These are phyloP conservation scores for Stegodyphus mimosarum DNA, from an alignment of 1,140 invertebrate species.

Conservation along the genomic window DNA sequence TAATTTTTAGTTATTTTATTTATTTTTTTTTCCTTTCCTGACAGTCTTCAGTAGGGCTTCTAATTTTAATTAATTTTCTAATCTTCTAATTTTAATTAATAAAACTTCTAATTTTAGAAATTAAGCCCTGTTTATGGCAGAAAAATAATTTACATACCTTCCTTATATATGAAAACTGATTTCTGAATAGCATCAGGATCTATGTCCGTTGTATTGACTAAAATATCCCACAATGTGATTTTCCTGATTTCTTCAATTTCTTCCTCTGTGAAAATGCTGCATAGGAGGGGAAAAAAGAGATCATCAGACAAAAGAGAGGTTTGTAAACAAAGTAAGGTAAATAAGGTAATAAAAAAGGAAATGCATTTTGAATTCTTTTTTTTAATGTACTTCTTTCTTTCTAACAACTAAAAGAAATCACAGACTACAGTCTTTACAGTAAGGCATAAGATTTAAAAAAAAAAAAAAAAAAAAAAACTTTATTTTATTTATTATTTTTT, in stretches of 20 bases:
- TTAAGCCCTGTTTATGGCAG: too few relatives aligned
- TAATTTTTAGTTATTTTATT: too few relatives aligned
- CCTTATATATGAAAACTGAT: conserved; percentile 78
- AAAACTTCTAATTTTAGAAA: too few relatives aligned
- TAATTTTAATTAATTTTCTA: too few relatives aligned
- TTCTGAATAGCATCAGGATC: conserved; percentile 79
- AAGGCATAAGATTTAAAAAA: too few relatives aligned
- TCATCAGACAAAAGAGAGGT: background rate
- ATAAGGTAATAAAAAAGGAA: background rate
- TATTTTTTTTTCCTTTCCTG: too few relatives aligned
- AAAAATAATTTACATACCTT: conserved; percentile 64
- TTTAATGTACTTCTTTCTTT: too few relatives aligned
- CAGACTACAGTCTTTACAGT: background rate
- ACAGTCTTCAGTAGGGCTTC: too few relatives aligned
- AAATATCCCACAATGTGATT: conserved; percentile 87
- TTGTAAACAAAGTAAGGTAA: background rate
- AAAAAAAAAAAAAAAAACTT: too few relatives aligned
- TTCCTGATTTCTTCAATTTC: conserved; percentile 88
- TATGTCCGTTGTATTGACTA: conserved; percentile 87
- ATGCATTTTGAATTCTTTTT: too few relatives aligned
- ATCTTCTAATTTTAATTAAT: too few relatives aligned
- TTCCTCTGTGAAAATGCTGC: conserved; percentile 84
- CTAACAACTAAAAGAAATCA: background rate
- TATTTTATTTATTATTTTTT: too few relatives aligned
- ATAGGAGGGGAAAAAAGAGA: background rate